Base-by-base conservation (phyloP, 2,797 vertebrate species). In the Oophaga sylvatica region DNA sequence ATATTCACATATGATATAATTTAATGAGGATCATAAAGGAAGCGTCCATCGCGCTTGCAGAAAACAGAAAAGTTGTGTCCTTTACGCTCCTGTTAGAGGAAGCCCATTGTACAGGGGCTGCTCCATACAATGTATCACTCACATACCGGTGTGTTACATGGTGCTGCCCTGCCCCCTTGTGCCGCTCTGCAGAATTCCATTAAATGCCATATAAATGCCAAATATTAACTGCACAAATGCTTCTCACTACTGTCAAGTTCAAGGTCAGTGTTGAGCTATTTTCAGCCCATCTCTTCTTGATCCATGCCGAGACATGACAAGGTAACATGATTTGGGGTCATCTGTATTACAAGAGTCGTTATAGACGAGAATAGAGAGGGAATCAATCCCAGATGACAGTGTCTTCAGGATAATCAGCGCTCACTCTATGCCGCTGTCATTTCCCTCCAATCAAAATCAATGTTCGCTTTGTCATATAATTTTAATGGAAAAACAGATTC, bases 371-470 rank as follows among this genome's bases (percentile, higher is more conserved):
- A 94, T 94, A 93, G 94, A 94, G 95, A 95, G 95, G 95, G 97
- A 96, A 97, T 97, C 96, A 97, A 98, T 98, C 96, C 94, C 91
- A 94, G 93, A 94, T 98, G 97, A 98, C 97, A 98, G 96, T 96
- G 96, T 97, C 97, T 98, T 96, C 95, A 91, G 97, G 97, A 98
- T 96, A 97, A 95, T 96, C 94, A 92, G 94, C 93, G 95, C 96
- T 95, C 95, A 95, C 95, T 96, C 95, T 93, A 95, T 96, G 94
- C 93, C 91, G 91, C 96, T 96, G 95, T 94, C 95, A 94, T 93
- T 92, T 95, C 92, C 84, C 92, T 92, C 91, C 93, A 91, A 92
- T 95, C 94, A 95, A 94, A 93, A 91, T 92, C 93, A 93, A 93
- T 93, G 94, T 92, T 94, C 94, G 94, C 95, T 93, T 94, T 95